These are phyloP conservation scores for Platerodrilus igneus DNA, from an alignment of 2,888 invertebrate genomes.

Conservation along the genomic window DNA sequence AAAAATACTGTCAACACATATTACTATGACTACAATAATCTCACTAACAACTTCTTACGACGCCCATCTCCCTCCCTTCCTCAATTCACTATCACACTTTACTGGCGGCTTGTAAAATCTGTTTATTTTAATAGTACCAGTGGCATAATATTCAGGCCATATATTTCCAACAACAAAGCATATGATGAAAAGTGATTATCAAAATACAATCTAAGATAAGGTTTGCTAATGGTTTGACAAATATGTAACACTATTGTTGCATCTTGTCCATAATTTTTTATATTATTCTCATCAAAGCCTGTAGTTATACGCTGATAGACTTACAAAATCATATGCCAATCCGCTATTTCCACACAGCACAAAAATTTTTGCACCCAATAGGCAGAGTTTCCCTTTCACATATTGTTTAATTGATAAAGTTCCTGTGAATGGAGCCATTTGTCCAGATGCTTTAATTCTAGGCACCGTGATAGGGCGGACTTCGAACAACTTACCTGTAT, in stretches of 20 bases:
- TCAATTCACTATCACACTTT: conserved; percentile 6
- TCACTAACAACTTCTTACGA: conserved; percentile 8
- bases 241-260: conserved; percentile 19
- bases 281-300: conserved; percentile 20
- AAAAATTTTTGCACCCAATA: conserved; percentile 35
- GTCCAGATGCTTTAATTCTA: conserved; percentile 24
- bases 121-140: conserved; percentile 19
- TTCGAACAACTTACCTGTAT: conserved; percentile 1
- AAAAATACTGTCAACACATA: conserved; percentile 27
- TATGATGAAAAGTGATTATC: conserved; percentile 29
- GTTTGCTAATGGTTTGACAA: conserved; percentile 15
- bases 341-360: conserved; percentile 33
- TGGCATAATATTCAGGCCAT: conserved; percentile 12
- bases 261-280: conserved; percentile 22
- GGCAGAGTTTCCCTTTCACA: conserved; percentile 22
- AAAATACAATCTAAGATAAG: conserved; percentile 21
- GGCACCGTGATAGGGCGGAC: background rate
- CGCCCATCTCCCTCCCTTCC: conserved; percentile 7
- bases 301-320: conserved; percentile 34
- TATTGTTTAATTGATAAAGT: conserved; percentile 15
- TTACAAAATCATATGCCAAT: conserved; percentile 34
- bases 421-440: conserved; percentile 23
- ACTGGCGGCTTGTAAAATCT: conserved; percentile 22
- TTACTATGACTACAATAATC: conserved; percentile 8
- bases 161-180: conserved; percentile 19